Evolutionary conservation across 2,113 vertebrate species (phyloP).

Genomic region (Orientallactaga bullata): DNA sequence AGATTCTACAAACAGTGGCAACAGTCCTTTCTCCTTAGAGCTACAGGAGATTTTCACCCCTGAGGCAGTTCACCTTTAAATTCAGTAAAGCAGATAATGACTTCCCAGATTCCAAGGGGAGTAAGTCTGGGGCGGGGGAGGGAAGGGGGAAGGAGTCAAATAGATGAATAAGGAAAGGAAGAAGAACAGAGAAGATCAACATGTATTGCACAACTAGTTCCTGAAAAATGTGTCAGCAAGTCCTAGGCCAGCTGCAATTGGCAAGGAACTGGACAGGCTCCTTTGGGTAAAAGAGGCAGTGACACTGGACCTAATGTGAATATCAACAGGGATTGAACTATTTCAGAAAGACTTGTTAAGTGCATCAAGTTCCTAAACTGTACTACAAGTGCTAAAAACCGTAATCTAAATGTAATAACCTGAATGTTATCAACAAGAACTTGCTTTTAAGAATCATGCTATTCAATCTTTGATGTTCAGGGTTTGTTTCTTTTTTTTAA

Average conservation of each 20-base stretch:
- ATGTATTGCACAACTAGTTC: conserved; percentile 70
- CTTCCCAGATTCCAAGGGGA: conserved; percentile 59
- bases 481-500: background rate
- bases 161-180: conserved; percentile 74
- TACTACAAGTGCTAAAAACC: background rate
- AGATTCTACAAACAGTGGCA: conserved; percentile 17
- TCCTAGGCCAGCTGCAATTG: conserved; percentile 59
- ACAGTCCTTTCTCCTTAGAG: conserved; percentile 60
- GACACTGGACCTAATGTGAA: background rate
- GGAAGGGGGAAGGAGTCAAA: conserved; percentile 67
- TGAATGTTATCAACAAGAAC: conserved; percentile 11
- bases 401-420: background rate
- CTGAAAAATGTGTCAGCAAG: conserved; percentile 75
- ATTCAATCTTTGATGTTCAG: conserved; percentile 4
- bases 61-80: conserved; percentile 49
- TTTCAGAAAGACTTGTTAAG: conserved; percentile 53
- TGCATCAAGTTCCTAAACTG: background rate
- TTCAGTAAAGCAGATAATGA: conserved; percentile 60
- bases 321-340: conserved; percentile 18
- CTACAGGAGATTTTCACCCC: conserved; percentile 43
- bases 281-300: conserved; percentile 58
- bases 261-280: conserved; percentile 52
- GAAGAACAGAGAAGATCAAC: conserved; percentile 72
- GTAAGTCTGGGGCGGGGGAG: background rate
- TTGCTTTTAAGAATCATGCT: conserved; percentile 39